Percentiles rank a stretch among this genome's conserved stretches.
Evolutionary conservation across 2,888 invertebrate species (phyloP).

Genomic region (Scaptomyza cyrtandrae): DNA sequence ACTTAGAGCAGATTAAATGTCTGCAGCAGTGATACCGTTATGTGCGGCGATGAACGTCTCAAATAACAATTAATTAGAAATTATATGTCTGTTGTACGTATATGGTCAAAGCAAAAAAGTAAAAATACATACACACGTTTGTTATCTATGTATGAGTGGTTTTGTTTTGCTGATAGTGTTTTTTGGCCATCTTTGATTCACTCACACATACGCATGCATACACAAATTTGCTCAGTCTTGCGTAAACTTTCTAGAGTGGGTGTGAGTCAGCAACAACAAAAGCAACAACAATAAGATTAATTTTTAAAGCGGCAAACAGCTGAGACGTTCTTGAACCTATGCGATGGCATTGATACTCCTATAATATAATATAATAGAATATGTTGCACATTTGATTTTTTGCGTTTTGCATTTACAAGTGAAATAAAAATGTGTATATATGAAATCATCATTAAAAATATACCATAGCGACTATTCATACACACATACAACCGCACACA

Average conservation of each 20-base stretch:
- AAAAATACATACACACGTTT: conserved; percentile 5
- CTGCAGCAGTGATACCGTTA: conserved; percentile 63
- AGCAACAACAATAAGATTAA: conserved; percentile 25
- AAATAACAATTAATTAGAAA: conserved; percentile 61
- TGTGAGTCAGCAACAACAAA: conserved; percentile 58
- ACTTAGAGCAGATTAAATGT: conserved; percentile 57
- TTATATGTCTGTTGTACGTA: conserved; percentile 28
- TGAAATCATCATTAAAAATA: conserved; percentile 77
- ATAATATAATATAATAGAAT: conserved; percentile 7
- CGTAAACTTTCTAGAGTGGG: conserved; percentile 60
- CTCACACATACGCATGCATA: conserved; percentile 24
- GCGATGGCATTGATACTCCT: conserved; percentile 10
- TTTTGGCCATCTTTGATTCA: conserved; percentile 62
- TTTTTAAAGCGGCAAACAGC: conserved; percentile 54
- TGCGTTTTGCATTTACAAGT: conserved; percentile 30
- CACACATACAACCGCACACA: conserved; percentile 18
- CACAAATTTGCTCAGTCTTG: conserved; percentile 55
- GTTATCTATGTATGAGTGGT: conserved; percentile 39
- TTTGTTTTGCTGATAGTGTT: conserved; percentile 55
- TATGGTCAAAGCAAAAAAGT: conserved; percentile 38
- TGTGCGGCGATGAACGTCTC: conserved; percentile 28
- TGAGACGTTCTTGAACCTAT: conserved; percentile 51
- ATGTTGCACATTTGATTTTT: conserved; percentile 13
- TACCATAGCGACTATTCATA: conserved; percentile 20
- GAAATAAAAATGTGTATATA: conserved; percentile 43